Evolutionary conservation across 2,888 invertebrate species (phyloP).

Genomic region (Neoascia interrupta): DNA sequence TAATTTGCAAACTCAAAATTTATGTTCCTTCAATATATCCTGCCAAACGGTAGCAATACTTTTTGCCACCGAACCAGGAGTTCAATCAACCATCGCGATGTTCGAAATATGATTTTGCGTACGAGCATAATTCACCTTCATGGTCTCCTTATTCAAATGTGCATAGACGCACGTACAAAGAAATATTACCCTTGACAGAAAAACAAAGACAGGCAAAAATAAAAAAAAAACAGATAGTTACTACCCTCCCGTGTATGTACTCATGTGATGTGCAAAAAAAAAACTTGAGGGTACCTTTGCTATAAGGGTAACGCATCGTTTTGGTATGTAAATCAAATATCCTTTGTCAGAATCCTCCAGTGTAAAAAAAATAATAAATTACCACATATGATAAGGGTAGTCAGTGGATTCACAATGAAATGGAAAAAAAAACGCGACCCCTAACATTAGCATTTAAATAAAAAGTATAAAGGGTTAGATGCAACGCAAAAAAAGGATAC

Average conservation of each 20-base stretch:
- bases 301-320: constrained; percentile 76
- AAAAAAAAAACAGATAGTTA: constrained; percentile 59
- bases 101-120: constrained; percentile 62
- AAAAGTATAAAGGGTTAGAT: constrained; percentile 62
- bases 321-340: constrained; percentile 80
- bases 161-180: constrained; percentile 60
- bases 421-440: constrained; percentile 74
- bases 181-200: constrained; percentile 66
- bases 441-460: constrained; percentile 71
- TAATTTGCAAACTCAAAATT: constrained; percentile 67
- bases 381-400: constrained; percentile 75
- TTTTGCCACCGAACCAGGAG: constrained; percentile 21
- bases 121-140: constrained; percentile 1
- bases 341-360: constrained; percentile 75
- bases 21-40: constrained; percentile 53
- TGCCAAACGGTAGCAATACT: constrained; percentile 29
- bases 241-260: constrained; percentile 46
- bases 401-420: constrained; percentile 71
- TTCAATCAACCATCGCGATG: constrained; percentile 67
- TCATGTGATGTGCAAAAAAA: constrained; percentile 28
- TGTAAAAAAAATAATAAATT: constrained; percentile 78
- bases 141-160: constrained; percentile 64
- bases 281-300: constrained; percentile 52
- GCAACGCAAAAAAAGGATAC: constrained; percentile 58
- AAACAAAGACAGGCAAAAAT: constrained; percentile 48